Conservation (phyloP, 2,797 vertebrate genomes). For the Sebastes oblongus region DNA sequence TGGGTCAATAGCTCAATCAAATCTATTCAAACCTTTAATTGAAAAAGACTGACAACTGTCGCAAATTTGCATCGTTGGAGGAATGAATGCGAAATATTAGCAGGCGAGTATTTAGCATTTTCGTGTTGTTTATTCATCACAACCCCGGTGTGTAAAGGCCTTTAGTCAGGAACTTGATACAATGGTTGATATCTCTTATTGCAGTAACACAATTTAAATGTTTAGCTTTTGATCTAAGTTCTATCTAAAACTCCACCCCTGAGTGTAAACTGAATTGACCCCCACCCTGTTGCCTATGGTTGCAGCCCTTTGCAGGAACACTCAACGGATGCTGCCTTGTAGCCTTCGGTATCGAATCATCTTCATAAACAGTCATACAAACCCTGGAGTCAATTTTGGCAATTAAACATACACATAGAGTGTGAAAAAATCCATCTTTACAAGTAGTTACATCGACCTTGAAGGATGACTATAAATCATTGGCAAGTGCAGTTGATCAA, state of each 20-base stretch:
- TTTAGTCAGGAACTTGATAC: not conserved
- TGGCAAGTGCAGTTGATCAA: not conserved
- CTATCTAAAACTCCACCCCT: conserved; percentile 44
- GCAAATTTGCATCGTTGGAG: not conserved
- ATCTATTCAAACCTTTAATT: no score
- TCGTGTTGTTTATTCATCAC: not conserved
- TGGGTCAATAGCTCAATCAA: no score
- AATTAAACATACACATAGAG: not conserved
- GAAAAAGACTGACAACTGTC: no score
- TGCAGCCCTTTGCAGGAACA: conserved; percentile 66
- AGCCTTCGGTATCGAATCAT: conserved; percentile 33
- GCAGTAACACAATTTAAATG: not conserved
- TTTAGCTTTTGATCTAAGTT: conserved; percentile 15
- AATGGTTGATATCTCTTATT: not conserved
- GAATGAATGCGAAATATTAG: not conserved
- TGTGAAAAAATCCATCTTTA: not conserved
- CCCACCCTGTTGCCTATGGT: conserved; percentile 24
- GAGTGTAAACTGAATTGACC: conserved; percentile 62
- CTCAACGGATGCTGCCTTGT: conserved; percentile 32
- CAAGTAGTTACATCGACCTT: not conserved
- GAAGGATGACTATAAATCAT: not conserved
- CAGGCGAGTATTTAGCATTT: not conserved
- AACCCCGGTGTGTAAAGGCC: not conserved
- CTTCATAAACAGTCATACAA: conserved; percentile 52
- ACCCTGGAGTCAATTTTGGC: not conserved